phyloP scores from a whole-genome alignment of 2,113 vertebrate genomes.

The Apus apus region DNA sequence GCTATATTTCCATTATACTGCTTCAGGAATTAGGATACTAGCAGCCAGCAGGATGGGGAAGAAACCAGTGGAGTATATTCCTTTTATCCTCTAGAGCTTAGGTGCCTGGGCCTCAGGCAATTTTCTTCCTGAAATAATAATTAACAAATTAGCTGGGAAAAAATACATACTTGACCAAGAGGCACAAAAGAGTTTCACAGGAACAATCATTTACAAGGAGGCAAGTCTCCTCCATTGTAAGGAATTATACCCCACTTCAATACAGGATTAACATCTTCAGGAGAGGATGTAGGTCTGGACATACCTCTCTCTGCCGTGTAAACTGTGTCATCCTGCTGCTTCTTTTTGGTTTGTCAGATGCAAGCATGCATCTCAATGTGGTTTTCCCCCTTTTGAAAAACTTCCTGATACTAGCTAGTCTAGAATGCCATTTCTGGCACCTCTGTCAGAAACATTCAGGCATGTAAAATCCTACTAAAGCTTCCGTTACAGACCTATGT shows the following conservation, averaged over 20 bases:
- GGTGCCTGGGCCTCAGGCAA: background rate
- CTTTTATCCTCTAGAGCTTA: background rate
- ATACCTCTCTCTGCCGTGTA: fast-evolving
- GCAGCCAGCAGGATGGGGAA: background rate
- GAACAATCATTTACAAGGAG: fast-evolving
- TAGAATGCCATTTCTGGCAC: background rate
- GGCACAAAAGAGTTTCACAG: background rate
- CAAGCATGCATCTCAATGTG: background rate
- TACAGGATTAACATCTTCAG: background rate
- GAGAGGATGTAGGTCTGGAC: background rate
- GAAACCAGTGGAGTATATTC: background rate
- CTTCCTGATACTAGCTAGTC: background rate
- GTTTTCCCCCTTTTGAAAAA: background rate
- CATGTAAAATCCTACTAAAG: background rate
- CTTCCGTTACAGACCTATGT: background rate
- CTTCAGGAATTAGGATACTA: background rate
- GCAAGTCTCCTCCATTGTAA: background rate
- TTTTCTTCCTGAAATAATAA: background rate
- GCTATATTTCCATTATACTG: background rate
- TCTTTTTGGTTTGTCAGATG: background rate
- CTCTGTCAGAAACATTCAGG: background rate
- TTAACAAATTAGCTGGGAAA: background rate
- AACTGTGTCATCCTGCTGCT: background rate
- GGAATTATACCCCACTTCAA: background rate
- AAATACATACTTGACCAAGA: background rate